Base-by-base conservation (phyloP, 2,888 invertebrate genomes). In the Shargacucullia verbasci region DNA sequence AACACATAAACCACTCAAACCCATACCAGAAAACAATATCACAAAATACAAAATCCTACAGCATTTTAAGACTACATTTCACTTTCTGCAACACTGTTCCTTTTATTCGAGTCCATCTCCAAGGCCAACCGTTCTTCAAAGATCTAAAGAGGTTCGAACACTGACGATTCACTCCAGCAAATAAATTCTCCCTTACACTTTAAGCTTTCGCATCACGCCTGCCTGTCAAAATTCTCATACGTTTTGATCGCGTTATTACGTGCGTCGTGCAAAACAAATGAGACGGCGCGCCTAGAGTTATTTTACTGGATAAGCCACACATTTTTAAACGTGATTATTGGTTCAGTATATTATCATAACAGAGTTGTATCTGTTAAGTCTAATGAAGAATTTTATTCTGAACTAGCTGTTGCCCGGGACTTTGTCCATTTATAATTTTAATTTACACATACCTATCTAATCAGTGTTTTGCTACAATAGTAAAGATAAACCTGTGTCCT, bases 201-300 rank as follows among this genome's bases (percentile, higher is more conserved):
- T 84, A 83, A 84, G 85, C 79, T 85, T 88, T 82, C 90, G 52
- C 77, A 76, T 89, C 91, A 91, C 91, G 91, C 87, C 66, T 76
- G 76, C 59, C 83, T 84, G 89, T 90, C 90, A 90, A 90, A 91
- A 90, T 89, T 89, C 89, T 89, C 89, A 88, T 91, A 90, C 89
- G 89, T 89, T 89, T 90, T 91, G 90, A 91, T 91, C 89, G 88
- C 82, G 86, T 90, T 90, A 90, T 90, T 89, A 91, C 87, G 86
- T 86, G 87, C 84, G 86, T 82, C 86, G 85, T 80, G 84, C 85
- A 87, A 90, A 89, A 90, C 89, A 90, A 90, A 89, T 90, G 90
- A 89, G 88, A 84, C 83, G 84, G 69, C 80, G 64, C 55, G 57
- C 61, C 13, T 15, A 27, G 65, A 59, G n/a, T 2, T 61, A 47